These are phyloP conservation scores for Philereme vetulata DNA, from an alignment of 2,888 invertebrate genomes.

Conservation along the genomic window DNA sequence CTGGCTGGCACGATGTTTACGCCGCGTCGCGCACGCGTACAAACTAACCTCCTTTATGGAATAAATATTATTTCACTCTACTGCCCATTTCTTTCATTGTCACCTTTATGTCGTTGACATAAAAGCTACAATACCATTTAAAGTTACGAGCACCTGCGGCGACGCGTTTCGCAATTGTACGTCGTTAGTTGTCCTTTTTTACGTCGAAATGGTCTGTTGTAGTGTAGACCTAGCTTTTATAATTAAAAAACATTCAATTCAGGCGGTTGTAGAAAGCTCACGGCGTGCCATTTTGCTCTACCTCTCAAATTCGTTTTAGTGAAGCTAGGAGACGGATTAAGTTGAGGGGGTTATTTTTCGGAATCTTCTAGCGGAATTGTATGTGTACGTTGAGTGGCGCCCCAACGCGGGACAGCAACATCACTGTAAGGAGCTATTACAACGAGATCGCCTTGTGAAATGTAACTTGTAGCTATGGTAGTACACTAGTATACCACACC, in stretches of 20 bases:
- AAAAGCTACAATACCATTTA: conserved; percentile 36
- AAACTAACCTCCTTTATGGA: conserved; percentile 56
- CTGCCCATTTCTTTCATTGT: conserved; percentile 34
- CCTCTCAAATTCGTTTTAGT: conserved; percentile 25
- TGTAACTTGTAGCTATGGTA: too few species aligned
- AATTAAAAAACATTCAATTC: conserved; percentile 36
- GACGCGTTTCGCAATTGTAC: conserved; percentile 22
- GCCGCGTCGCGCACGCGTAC: conserved; percentile 65
- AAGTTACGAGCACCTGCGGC: conserved; percentile 12
- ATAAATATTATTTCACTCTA: conserved; percentile 36
- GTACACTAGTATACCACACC: too few species aligned
- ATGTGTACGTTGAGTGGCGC: conserved; percentile 15
- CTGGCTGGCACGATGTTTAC: conserved; percentile 70
- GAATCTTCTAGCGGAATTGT: background rate
- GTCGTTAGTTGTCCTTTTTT: conserved; percentile 35
- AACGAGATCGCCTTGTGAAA: too few species aligned
- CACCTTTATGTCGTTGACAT: conserved; percentile 36
- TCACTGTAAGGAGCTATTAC: too few species aligned
- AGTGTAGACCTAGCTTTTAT: conserved; percentile 22
- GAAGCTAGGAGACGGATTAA: conserved; percentile 12
- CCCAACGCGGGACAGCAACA: conserved; percentile 11
- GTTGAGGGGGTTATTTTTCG: conserved; percentile 6
- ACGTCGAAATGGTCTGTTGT: conserved; percentile 28
- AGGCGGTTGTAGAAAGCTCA: conserved; percentile 16
- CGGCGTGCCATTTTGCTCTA: background rate